Evolutionary conservation across 92 coral and sea anemone species (phyloP).

Genomic region (Palythoa caribaeorum): DNA sequence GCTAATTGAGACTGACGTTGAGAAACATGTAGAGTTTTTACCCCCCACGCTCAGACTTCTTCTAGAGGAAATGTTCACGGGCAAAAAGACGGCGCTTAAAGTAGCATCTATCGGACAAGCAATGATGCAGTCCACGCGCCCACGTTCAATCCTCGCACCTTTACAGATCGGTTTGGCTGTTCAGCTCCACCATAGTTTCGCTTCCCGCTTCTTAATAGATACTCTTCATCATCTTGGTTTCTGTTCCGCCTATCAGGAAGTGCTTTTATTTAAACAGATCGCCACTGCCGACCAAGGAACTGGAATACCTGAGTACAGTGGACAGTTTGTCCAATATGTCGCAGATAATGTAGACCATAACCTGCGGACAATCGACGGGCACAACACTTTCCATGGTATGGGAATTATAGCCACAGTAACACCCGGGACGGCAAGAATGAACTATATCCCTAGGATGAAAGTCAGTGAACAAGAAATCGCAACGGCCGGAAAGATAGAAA

Average conservation of each 20-base stretch:
- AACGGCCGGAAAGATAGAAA: conserved; percentile 39
- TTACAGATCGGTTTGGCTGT: conserved; percentile 67
- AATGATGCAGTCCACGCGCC: conserved; percentile 3
- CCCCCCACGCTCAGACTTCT: conserved; percentile 1
- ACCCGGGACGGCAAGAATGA: conserved; percentile 51
- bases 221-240: conserved; percentile 60
- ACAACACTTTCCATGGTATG: conserved; percentile 66
- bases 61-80: neutral
- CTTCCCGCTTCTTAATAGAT: conserved; percentile 65
- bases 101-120: neutral
- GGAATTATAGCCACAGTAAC: conserved; percentile 71
- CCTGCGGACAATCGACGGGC: conserved; percentile 32
- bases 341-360: conserved; percentile 65
- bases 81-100: neutral
- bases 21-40: neutral
- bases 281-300: conserved; percentile 64
- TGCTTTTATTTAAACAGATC: conserved; percentile 49
- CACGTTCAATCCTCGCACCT: conserved; percentile 40
- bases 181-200: conserved; percentile 66
- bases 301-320: conserved; percentile 43
- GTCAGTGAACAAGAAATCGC: conserved; percentile 47
- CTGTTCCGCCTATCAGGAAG: conserved; percentile 69
- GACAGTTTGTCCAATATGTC: conserved; percentile 66
- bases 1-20: neutral
- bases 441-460: conserved; percentile 47